Percentiles rank a stretch among this genome's conserved stretches.
Evolutionary conservation across 2,888 invertebrate species (phyloP).

Genomic region (Neria commutata): DNA sequence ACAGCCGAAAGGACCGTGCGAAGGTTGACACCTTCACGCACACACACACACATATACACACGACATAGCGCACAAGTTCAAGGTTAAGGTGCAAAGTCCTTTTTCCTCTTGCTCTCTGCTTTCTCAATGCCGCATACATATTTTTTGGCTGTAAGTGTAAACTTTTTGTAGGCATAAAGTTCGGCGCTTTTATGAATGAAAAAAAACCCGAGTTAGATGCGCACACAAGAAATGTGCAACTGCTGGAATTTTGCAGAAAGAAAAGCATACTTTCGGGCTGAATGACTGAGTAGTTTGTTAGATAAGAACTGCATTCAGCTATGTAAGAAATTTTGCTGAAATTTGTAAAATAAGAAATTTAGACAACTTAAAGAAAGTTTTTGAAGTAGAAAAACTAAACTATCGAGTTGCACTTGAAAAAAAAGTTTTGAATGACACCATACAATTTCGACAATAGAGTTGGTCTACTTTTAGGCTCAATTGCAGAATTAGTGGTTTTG

Average conservation of each 20-base stretch:
- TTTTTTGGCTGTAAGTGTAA: neutral
- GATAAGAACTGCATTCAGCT: no score
- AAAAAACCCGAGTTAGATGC: neutral
- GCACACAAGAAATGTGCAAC: neutral
- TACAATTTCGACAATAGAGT: no score
- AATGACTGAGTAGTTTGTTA: neutral
- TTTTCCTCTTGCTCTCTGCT: neutral
- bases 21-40: constrained; percentile 8
- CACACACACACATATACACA: no score
- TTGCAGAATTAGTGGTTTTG: no score
- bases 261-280: constrained; percentile 1
- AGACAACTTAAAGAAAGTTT: no score
- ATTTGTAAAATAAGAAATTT: no score
- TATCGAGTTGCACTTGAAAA: no score
- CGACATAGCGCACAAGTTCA: constrained; percentile 28
- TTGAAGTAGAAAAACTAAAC: no score
- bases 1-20: neutral
- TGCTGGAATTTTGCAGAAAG: neutral
- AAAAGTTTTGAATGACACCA: no score
- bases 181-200: neutral
- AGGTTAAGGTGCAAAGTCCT: constrained; percentile 17
- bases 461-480: no score
- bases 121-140: neutral
- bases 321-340: no score
- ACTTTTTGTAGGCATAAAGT: neutral